Evolutionary conservation across 2,113 vertebrate genomes (phyloP).

Genomic region (Polypterus senegalus): DNA sequence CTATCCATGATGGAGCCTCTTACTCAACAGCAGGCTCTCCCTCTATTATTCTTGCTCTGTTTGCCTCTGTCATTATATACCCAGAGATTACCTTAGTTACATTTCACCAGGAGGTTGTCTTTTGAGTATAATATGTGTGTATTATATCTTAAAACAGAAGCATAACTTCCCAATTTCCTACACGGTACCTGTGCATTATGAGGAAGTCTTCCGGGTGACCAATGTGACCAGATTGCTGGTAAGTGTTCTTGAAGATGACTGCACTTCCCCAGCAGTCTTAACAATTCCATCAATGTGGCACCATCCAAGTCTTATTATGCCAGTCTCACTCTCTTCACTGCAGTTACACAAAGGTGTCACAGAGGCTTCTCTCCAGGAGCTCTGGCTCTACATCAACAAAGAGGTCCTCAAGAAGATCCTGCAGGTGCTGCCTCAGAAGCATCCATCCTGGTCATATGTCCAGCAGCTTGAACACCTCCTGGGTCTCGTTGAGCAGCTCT

Average conservation of each 20-base stretch:
- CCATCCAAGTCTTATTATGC: not conserved
- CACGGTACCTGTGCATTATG: conserved; percentile 40
- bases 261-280: not conserved
- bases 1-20: too few relatives aligned
- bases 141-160: conserved; percentile 29
- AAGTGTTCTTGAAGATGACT: conserved; percentile 13
- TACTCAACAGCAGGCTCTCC: too few relatives aligned
- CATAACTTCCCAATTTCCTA: conserved; percentile 58
- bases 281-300: not conserved
- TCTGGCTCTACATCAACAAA: conserved; percentile 66
- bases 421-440: conserved; percentile 52
- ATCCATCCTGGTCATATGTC: conserved; percentile 58
- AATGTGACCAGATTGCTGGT: conserved; percentile 48
- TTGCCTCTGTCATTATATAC: too few relatives aligned
- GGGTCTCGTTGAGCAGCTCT: conserved; percentile 17
- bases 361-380: conserved; percentile 48
- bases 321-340: fast-evolving
- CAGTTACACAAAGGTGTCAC: conserved; percentile 40
- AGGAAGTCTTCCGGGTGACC: conserved; percentile 45
- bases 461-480: conserved; percentile 51
- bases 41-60: too few relatives aligned
- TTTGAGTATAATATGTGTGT: too few relatives aligned
- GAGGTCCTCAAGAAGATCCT: conserved; percentile 52
- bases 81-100: too few relatives aligned
- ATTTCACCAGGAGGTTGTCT: too few relatives aligned